Evolutionary conservation across 2,113 vertebrate genomes (phyloP).

Genomic region (Dunckerocampus dactyliophorus): DNA sequence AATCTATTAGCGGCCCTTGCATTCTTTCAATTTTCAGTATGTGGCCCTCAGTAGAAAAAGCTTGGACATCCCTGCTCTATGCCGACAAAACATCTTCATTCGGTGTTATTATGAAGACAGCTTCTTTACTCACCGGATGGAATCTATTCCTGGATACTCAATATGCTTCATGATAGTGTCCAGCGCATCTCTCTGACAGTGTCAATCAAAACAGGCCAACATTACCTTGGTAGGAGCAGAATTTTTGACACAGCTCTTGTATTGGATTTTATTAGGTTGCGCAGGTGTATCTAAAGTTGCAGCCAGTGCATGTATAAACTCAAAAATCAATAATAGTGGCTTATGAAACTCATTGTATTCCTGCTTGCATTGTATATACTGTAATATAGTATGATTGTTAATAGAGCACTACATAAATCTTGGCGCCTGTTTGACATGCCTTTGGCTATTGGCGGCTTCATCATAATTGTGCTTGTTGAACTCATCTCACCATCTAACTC

Average conservation of each 20-base stretch:
- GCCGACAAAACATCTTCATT: too few relatives aligned
- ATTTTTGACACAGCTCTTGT: neutral
- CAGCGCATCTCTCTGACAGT: neutral
- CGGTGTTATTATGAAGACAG: too few relatives aligned
- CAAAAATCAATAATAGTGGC: conserved; percentile 6
- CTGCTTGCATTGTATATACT: conserved; percentile 22
- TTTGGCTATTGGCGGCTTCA: conserved; percentile 54
- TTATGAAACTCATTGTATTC: neutral
- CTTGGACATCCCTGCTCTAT: too few relatives aligned
- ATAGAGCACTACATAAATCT: conserved; percentile 60
- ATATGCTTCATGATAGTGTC: neutral
- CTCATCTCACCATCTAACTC: conserved; percentile 24
- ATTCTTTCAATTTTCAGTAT: too few relatives aligned
- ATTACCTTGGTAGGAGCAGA: neutral
- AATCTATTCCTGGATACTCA: too few relatives aligned
- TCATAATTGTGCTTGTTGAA: conserved; percentile 55
- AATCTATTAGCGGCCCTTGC: too few relatives aligned
- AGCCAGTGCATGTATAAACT: too few relatives aligned
- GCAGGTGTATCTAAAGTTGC: neutral
- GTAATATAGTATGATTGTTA: conserved; percentile 29
- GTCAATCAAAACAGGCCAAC: neutral
- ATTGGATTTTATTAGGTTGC: neutral
- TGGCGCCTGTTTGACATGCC: conserved; percentile 52
- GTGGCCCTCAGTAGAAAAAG: too few relatives aligned
- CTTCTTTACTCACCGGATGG: too few relatives aligned